These are phyloP conservation scores for Callopanchax toddi DNA, from an alignment of 2,113 vertebrate species.

Conservation along the genomic window DNA sequence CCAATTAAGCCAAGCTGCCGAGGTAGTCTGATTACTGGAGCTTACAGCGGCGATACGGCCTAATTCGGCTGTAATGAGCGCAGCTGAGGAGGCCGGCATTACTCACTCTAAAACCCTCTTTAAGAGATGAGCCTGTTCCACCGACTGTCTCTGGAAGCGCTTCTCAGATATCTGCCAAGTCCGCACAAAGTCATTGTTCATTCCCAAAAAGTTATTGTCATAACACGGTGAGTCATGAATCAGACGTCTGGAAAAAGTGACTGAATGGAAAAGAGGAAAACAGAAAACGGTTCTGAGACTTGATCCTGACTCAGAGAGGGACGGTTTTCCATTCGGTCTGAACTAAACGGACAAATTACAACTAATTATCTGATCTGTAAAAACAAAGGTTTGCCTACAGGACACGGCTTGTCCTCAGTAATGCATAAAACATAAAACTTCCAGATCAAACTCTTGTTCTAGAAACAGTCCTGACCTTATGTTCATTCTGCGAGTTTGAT, in stretches of 20 bases:
- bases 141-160: conserved; percentile 25
- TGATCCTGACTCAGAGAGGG: not conserved
- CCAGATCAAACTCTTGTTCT: too few species aligned
- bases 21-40: conserved; percentile 69
- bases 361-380: conserved; percentile 6
- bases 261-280: conserved; percentile 4
- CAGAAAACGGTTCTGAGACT: not conserved
- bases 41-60: conserved; percentile 55
- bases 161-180: conserved; percentile 50
- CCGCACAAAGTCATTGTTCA: conserved; percentile 64
- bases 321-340: conserved; percentile 9
- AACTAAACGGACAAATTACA: conserved; percentile 7
- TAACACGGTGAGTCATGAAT: conserved; percentile 63
- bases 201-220: conserved; percentile 58
- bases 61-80: conserved; percentile 67
- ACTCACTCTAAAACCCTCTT: conserved; percentile 57
- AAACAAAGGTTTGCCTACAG: too few species aligned
- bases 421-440: too few species aligned
- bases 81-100: conserved; percentile 58
- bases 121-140: conserved; percentile 52
- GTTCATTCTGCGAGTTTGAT: not conserved
- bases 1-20: conserved; percentile 65
- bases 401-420: too few species aligned
- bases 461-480: too few species aligned
- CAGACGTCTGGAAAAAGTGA: conserved; percentile 65